phyloP scores from a whole-genome alignment of 1,140 invertebrate species.

The Drosophila teissieri region DNA sequence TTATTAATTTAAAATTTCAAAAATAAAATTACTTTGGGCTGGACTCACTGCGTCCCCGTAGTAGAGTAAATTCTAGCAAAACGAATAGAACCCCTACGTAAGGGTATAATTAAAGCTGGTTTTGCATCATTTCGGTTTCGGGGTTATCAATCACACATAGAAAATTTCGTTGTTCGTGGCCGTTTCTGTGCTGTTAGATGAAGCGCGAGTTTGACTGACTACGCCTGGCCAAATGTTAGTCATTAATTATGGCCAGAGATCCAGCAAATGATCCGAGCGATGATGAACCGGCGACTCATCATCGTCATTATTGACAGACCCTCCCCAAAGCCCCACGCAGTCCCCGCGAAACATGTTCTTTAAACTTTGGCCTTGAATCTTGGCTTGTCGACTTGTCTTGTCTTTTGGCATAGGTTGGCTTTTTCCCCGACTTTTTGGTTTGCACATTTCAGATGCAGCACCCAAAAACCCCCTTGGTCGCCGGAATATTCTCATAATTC shows the following conservation, averaged over 20 bases:
- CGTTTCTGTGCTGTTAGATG: constrained; percentile 62
- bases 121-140: constrained; percentile 70
- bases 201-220: constrained; percentile 81
- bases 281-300: constrained; percentile 69
- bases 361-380: constrained; percentile 78
- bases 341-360: constrained; percentile 65
- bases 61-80: background rate
- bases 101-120: constrained; percentile 55
- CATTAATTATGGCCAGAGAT: constrained; percentile 77
- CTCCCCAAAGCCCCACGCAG: constrained; percentile 4
- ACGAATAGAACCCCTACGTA: background rate
- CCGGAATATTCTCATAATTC: constrained; percentile 64
- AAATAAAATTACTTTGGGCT: no score
- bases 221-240: constrained; percentile 81
- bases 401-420: constrained; percentile 30
- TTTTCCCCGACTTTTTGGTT: constrained; percentile 28
- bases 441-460: constrained; percentile 53
- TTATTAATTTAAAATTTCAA: no score
- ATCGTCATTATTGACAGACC: constrained; percentile 79
- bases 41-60: background rate
- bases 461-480: constrained; percentile 9
- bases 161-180: constrained; percentile 48
- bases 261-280: constrained; percentile 55
- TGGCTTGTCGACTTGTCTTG: constrained; percentile 38
- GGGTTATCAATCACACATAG: constrained; percentile 82